A percentile compares a stretch with the other conserved stretches of the same genome.
Evolutionary conservation across 2,888 invertebrate species (phyloP).

Genomic region (Metacarcinus magister): DNA sequence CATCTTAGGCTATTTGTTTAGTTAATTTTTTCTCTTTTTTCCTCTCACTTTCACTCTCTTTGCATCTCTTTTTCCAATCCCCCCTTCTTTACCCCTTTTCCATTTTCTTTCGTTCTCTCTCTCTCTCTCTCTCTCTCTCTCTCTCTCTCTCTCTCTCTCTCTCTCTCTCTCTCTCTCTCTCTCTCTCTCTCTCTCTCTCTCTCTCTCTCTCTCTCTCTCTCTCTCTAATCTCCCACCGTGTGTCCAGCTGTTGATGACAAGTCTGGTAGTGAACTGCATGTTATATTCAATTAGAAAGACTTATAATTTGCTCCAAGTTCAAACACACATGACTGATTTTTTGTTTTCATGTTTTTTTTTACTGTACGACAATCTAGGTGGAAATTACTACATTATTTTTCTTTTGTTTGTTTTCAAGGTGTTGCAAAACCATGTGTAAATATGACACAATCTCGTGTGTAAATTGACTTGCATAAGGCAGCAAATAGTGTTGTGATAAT

Average conservation of each 20-base stretch:
- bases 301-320: not conserved
- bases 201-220: not conserved
- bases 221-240: not conserved
- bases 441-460: too few species aligned
- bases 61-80: too few species aligned
- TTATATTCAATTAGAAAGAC: too few species aligned
- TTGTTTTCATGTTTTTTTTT: not conserved
- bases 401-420: not conserved
- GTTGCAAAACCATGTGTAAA: not conserved
- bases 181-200: too few species aligned
- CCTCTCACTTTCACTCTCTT: not conserved
- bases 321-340: not conserved
- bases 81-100: not conserved
- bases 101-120: not conserved
- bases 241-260: not conserved
- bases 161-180: too few species aligned
- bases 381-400: not conserved
- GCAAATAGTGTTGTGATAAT: too few species aligned
- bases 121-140: not conserved
- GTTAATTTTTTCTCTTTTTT: not conserved
- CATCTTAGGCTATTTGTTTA: too few species aligned
- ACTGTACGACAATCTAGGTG: not conserved
- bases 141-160: not conserved
- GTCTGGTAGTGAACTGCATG: too few species aligned
- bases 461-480: too few species aligned